Evolutionary conservation across 2,113 vertebrate genomes (phyloP).

Genomic region (Xiphias gladius): DNA sequence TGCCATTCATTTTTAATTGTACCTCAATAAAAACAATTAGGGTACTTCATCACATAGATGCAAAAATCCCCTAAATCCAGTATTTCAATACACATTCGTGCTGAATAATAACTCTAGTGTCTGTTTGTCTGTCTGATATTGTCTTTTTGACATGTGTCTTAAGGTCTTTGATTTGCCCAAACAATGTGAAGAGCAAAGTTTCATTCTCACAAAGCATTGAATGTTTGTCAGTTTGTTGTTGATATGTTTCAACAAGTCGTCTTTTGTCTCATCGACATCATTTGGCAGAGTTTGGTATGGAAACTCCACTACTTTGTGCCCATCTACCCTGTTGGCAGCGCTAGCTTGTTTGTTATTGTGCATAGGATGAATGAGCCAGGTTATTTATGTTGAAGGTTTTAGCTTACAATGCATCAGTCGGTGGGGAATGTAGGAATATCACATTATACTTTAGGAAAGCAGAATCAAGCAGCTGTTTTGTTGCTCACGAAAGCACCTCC

Average conservation of each 20-base stretch:
- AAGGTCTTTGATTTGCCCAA: background rate
- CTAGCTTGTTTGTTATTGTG: background rate
- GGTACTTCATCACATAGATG: too few species aligned
- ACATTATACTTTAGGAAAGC: too few species aligned
- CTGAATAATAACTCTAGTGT: background rate
- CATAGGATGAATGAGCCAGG: background rate
- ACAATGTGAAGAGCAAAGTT: background rate
- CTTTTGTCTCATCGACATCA: too few species aligned
- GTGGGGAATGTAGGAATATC: background rate
- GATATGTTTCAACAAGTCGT: background rate
- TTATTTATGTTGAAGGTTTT: too few species aligned
- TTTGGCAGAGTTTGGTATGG: too few species aligned
- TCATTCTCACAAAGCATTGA: background rate
- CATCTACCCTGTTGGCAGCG: too few species aligned
- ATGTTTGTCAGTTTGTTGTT: background rate
- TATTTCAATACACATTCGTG: background rate
- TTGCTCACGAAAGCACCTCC: background rate
- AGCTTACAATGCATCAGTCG: background rate
- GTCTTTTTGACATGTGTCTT: background rate
- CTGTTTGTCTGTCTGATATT: background rate
- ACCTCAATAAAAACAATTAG: too few species aligned
- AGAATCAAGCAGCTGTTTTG: too few species aligned
- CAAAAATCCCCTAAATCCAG: too few species aligned
- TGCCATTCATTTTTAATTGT: too few species aligned
- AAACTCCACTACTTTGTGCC: too few species aligned